Percentiles rank a stretch among this genome's conserved stretches.
Conservation (phyloP, 2,888 invertebrate species). For the Vanessa cardui region DNA sequence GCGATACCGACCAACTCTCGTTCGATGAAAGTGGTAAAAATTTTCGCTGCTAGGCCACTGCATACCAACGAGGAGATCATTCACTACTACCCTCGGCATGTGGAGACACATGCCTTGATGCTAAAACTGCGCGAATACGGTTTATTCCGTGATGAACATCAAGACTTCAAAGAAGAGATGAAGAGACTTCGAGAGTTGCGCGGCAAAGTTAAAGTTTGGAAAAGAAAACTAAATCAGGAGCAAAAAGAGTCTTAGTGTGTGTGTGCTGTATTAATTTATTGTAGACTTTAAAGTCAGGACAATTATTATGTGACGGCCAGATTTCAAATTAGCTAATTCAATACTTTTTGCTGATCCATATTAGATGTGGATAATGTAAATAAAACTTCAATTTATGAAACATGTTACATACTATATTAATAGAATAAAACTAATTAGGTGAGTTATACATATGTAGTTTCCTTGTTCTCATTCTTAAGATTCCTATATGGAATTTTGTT, state of each 20-base stretch:
- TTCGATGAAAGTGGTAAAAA: slow-evolving; percentile 91
- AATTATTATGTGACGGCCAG: not conserved
- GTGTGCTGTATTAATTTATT: not conserved
- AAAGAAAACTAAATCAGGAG: slow-evolving; percentile 54
- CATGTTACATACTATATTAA: slow-evolving; percentile 4
- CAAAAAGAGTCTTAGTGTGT: slow-evolving; percentile 29
- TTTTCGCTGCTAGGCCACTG: slow-evolving; percentile 89
- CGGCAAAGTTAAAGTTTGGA: slow-evolving; percentile 86
- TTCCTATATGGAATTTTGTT: slow-evolving; percentile 35
- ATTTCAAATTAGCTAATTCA: no score
- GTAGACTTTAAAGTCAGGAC: not conserved
- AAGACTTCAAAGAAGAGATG: slow-evolving; percentile 95
- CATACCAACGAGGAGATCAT: slow-evolving; percentile 88
- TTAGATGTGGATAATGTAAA: not conserved
- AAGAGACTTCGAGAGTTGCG: slow-evolving; percentile 87
- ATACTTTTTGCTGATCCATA: not conserved
- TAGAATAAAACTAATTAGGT: slow-evolving; percentile 17
- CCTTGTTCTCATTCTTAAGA: slow-evolving; percentile 32
- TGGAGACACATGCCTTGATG: slow-evolving; percentile 89
- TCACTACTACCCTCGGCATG: slow-evolving; percentile 93
- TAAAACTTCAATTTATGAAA: not conserved
- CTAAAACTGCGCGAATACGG: slow-evolving; percentile 88
- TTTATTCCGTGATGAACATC: slow-evolving; percentile 92
- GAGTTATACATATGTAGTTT: slow-evolving; percentile 20
- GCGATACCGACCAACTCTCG: slow-evolving; percentile 87